phyloP scores from a whole-genome alignment of 2,113 vertebrate genomes.

The Chunga burmeisteri region DNA sequence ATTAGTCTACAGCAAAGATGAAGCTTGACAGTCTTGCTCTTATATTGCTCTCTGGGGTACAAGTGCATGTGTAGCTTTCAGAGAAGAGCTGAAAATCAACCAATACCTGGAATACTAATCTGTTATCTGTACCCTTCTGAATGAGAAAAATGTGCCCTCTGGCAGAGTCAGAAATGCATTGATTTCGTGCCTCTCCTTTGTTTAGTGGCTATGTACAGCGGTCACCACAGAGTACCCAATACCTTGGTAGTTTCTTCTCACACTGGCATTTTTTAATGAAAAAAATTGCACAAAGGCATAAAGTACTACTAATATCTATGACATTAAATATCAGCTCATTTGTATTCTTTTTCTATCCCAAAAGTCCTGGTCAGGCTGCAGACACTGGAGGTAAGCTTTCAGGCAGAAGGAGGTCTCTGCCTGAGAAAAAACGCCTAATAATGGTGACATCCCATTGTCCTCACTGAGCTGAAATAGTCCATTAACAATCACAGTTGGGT shows the following conservation, averaged over 20 bases:
- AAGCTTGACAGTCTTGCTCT: slow-evolving; percentile 50
- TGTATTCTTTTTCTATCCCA: neutral
- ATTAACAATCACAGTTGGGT: neutral
- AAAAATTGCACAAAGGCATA: neutral
- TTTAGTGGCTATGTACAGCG: neutral
- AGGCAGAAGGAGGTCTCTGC: neutral
- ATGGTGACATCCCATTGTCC: neutral
- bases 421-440: neutral
- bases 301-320: neutral
- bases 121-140: neutral
- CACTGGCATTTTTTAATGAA: neutral
- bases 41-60: slow-evolving; percentile 48
- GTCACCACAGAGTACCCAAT: fast-evolving
- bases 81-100: slow-evolving; percentile 59
- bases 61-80: slow-evolving; percentile 30
- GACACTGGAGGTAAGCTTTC: neutral
- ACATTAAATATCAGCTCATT: slow-evolving; percentile 12
- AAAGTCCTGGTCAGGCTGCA: neutral
- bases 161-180: neutral
- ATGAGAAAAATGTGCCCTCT: slow-evolving; percentile 27
- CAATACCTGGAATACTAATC: slow-evolving; percentile 43
- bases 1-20: slow-evolving; percentile 54
- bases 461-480: neutral
- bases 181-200: neutral
- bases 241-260: neutral